These are phyloP conservation scores for Rhizoglyphus robini DNA, from an alignment of 1,140 invertebrate genomes.

Conservation along the genomic window DNA sequence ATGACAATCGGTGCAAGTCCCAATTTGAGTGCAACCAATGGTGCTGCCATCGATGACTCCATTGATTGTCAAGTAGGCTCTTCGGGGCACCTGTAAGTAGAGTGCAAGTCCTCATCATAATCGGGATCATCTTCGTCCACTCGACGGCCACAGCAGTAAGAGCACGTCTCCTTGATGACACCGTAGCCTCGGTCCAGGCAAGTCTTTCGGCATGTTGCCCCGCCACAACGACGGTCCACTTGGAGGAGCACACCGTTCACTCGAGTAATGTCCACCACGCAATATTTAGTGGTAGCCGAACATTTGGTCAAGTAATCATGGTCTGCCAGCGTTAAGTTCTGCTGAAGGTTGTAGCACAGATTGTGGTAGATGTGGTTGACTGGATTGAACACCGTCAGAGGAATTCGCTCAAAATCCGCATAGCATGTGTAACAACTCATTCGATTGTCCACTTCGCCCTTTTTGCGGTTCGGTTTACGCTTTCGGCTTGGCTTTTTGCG, in stretches of 20 bases:
- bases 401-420: constrained; percentile 11
- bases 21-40: too few relatives aligned
- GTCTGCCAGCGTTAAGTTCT: constrained; percentile 7
- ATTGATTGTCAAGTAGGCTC: too few relatives aligned
- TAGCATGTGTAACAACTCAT: constrained; percentile 11
- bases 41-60: too few relatives aligned
- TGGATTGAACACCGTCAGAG: constrained; percentile 14
- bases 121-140: constrained; percentile 12
- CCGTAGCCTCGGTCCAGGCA: constrained; percentile 13
- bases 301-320: constrained; percentile 14
- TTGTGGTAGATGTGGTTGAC: constrained; percentile 1
- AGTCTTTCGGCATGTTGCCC: constrained; percentile 1
- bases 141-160: constrained; percentile 11
- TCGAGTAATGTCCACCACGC: constrained; percentile 17
- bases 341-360: constrained; percentile 10
- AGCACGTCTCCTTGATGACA: constrained; percentile 6
- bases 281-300: constrained; percentile 7
- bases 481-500: not conserved
- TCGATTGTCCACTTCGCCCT: not conserved
- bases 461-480: not conserved
- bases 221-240: constrained; percentile 13
- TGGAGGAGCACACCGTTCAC: not conserved
- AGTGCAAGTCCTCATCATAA: constrained; percentile 6
- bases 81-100: constrained; percentile 9
- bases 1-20: too few relatives aligned